Evolutionary conservation across 2,113 vertebrate species (phyloP), one percentile per base, ranked within the genome.

Genomic region (Butastur rufipennis): DNA sequence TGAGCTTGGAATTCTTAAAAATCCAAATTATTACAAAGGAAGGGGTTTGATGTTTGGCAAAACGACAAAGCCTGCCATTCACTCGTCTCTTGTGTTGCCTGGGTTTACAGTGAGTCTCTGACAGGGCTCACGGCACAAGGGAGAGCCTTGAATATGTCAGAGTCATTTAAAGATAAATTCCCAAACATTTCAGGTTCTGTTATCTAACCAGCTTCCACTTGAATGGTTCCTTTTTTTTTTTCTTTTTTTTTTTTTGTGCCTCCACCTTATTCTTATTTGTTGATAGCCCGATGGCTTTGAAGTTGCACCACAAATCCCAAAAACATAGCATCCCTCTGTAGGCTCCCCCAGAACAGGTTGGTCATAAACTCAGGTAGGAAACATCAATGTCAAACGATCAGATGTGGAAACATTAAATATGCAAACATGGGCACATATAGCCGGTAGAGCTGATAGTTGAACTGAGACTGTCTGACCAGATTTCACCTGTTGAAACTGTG

Each of bases 1-100:
- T 82, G 66, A 85, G 55, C 29, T 90, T 91, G 58, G 91, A 95
- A 92, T 88, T 79, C 77, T 82, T 92, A 81, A 88, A 86, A 95
- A 96, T 92, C 74, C 78, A 89, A 91, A 75, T 89, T 79, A 52
- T 53, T 82, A 66, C 68, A 81, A 74, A 92, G 93, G 47, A 92
- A 43, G 56, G 50, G 36, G 71, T 81, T 93, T 70, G 53, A 58
- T 75, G n/a, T 86, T 84, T 91, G 91, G 90, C 68, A 83, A 68
- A 82, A 84, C 26, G 53, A 91, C 92, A 96, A 92, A 89, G 32
- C 40, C 77, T 80, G 62, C 61, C 45, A 29, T 86, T 92, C 65
- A 62, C 75, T 56, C 11, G 7, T 43, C 47, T 84, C 11, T 1
- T 77, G 68, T 42, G 26, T 40, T 94, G 80, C 72, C 82, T 81